phyloP scores from a whole-genome alignment of 2,888 invertebrate species.

The Pilophorus perplexus region DNA sequence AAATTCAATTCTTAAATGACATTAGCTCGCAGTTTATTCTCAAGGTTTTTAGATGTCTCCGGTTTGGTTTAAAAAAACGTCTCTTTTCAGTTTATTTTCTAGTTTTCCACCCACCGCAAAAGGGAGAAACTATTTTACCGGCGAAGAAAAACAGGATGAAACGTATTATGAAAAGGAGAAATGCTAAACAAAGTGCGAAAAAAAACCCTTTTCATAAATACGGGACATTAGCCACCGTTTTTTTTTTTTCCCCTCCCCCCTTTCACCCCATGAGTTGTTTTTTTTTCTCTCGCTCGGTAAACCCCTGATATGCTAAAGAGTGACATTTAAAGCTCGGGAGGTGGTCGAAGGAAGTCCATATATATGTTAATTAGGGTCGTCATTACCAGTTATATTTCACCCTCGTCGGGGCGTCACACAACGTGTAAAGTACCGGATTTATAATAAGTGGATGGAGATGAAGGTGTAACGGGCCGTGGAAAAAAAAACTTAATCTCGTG shows the following conservation, averaged over 20 bases:
- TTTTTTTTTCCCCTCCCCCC: constrained; percentile 8
- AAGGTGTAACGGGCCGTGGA: not conserved
- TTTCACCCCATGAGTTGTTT: no score
- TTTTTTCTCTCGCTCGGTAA: constrained; percentile 20
- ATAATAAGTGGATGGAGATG: constrained; percentile 27
- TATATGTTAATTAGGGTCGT: constrained; percentile 46
- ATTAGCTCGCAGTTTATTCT: no score
- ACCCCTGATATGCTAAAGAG: constrained; percentile 46
- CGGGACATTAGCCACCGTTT: constrained; percentile 14
- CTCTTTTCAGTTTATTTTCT: no score
- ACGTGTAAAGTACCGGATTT: constrained; percentile 41
- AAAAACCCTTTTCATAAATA: constrained; percentile 33
- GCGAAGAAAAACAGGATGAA: not conserved
- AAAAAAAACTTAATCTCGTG: no score
- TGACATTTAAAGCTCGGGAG: constrained; percentile 41
- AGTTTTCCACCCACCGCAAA: no score
- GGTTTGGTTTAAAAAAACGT: no score
- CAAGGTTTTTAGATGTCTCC: no score
- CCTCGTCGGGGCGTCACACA: constrained; percentile 37
- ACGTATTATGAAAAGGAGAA: not conserved
- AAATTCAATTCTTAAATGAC: no score
- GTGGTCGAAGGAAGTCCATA: constrained; percentile 32
- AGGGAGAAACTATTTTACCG: no score
- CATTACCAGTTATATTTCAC: constrained; percentile 45
- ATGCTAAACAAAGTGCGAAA: constrained; percentile 29